Percentiles rank a stretch among this genome's conserved stretches.
These are phyloP conservation scores for Holothuria leucospilota DNA, from an alignment of 53 echinoderm and acorn worm genomes.

Conservation along the genomic window DNA sequence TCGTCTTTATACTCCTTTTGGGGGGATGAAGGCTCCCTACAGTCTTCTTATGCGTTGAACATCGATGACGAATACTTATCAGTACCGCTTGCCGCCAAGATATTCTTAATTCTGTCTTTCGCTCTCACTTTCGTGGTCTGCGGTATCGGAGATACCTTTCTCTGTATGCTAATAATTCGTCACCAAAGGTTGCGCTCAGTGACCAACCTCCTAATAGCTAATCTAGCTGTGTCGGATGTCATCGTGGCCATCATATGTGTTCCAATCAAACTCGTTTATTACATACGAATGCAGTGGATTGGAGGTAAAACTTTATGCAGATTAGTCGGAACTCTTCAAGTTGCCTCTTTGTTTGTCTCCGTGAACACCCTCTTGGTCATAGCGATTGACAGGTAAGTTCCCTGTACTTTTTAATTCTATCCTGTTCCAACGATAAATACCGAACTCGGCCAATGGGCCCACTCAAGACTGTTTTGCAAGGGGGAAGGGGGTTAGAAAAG, in stretches of 20 bases:
- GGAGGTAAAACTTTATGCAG: constrained; percentile 73
- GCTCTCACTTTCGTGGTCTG: constrained; percentile 76
- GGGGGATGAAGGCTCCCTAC: no score
- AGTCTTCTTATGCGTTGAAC: no score
- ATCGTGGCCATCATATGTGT: constrained; percentile 89
- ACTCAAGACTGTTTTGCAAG: no score
- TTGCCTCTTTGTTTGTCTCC: constrained; percentile 89
- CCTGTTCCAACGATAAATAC: no score
- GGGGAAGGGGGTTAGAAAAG: no score
- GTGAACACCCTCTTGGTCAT: constrained; percentile 95
- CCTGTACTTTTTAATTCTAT: neutral
- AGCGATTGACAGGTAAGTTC: constrained; percentile 85
- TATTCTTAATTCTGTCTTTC: constrained; percentile 74
- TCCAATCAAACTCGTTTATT: constrained; percentile 79
- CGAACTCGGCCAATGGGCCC: no score
- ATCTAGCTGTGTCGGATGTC: constrained; percentile 86
- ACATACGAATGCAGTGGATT: constrained; percentile 84
- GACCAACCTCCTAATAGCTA: constrained; percentile 92
- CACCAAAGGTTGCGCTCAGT: constrained; percentile 89
- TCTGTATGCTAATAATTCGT: constrained; percentile 78
- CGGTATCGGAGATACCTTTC: constrained; percentile 87
- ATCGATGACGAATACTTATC: neutral
- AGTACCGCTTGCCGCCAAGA: constrained; percentile 36
- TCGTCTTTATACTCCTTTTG: no score
- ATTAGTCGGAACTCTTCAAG: constrained; percentile 77